Evolutionary conservation across 2,888 invertebrate species (phyloP), one percentile per base, ranked within the genome.

Genomic region (Amphipoea lucens): DNA sequence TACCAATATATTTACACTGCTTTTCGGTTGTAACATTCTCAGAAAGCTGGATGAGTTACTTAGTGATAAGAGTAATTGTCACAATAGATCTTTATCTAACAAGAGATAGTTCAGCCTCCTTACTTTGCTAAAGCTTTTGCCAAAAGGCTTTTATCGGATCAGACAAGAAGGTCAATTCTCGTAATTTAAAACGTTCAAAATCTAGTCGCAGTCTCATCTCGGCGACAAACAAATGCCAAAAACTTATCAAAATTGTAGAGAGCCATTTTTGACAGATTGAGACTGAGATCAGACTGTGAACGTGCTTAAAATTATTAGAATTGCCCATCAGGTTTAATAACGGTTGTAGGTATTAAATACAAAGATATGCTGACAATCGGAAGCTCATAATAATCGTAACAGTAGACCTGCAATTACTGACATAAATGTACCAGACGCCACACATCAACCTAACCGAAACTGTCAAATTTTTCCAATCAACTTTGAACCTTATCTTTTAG

Each of bases 331-430:
- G 40, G 40, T 54, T 60, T n/a, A 12, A 4, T 42, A n/a, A 29
- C 29, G 51, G 12, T 54, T 78, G n/a, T 63, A n/a, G 23, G 57
- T n/a, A 54, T 48, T 67, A 20, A 62, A 36, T 36, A 62, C 65
- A 70, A 84, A 57, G 17, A 76, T 36, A n/a, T 57, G 14, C 14
- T 51, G 42, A 48, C 45, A 54, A 42, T 76, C 76, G 69, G 86
- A 85, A 70, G 82, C 74, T 65, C 66, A n/a, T 63, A 63, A 75
- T 82, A 71, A 74, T 42, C 40, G 20, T 74, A 12, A 68, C 36
- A 77, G 23, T 77, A 73, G 29, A 12, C 51, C 36, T 14, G 60
- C 60, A 69, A 69, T 40, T 63, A 65, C 17, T 72, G 42, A 48
- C 75, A 76, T 84, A 67, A 76, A 76, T 62, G 51, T 48, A 48